Percentiles rank a stretch among this genome's conserved stretches.
Conservation (phyloP, 2,113 vertebrate species). For the Elgaria multicarinata region DNA sequence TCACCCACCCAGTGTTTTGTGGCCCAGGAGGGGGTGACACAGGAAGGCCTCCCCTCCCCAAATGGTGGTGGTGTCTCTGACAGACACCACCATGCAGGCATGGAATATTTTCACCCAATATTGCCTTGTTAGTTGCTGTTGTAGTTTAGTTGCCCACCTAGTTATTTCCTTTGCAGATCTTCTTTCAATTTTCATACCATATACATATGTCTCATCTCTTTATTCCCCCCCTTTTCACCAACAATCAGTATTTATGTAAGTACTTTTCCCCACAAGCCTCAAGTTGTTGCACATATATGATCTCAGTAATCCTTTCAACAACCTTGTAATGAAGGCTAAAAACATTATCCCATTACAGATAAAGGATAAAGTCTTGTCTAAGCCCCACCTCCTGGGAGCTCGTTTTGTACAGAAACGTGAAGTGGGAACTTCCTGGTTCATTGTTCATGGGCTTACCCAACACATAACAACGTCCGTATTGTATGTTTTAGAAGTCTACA, state of each 20-base stretch:
- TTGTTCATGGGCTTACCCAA: background rate
- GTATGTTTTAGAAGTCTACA: background rate
- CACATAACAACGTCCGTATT: background rate
- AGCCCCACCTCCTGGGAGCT: background rate
- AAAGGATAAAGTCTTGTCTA: background rate
- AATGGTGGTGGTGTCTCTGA: too few species aligned
- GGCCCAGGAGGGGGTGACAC: too few species aligned
- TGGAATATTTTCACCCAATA: too few species aligned
- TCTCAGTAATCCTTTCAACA: background rate
- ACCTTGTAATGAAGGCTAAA: background rate
- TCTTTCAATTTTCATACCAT: too few species aligned
- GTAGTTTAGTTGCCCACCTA: too few species aligned
- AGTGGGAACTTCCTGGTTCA: background rate
- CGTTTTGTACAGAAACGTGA: background rate
- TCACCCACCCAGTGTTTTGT: too few species aligned
- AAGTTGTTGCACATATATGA: background rate
- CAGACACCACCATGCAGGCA: too few species aligned
- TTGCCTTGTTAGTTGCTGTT: too few species aligned
- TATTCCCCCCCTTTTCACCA: too few species aligned
- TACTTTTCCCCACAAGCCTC: background rate
- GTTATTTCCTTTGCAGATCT: too few species aligned
- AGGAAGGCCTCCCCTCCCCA: too few species aligned
- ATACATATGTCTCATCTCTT: too few species aligned
- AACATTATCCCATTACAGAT: background rate
- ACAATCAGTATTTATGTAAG: background rate